These are phyloP conservation scores for Bombylius discolor DNA, from an alignment of 2,888 invertebrate genomes.

Conservation along the genomic window DNA sequence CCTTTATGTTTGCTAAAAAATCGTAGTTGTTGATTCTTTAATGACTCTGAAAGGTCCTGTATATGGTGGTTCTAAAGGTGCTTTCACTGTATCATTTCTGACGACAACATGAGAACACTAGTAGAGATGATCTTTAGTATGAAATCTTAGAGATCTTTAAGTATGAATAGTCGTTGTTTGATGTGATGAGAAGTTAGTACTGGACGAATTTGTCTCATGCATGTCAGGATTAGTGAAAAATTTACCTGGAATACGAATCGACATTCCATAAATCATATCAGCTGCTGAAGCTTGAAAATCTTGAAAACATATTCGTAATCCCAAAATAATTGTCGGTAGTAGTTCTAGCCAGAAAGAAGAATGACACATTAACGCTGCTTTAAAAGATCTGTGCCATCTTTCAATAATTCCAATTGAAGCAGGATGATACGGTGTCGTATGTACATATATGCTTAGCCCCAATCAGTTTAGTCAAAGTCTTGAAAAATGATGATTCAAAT, in stretches of 20 bases:
- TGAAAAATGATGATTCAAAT: slow-evolving; percentile 5
- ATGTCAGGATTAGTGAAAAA: slow-evolving; percentile 14
- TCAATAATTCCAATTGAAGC: slow-evolving; percentile 17
- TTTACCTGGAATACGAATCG: slow-evolving; percentile 18
- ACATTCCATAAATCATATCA: slow-evolving; percentile 23
- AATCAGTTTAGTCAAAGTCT: background rate
- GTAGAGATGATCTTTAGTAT: too few relatives aligned
- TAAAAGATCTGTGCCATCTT: slow-evolving; percentile 30
- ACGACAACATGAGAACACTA: slow-evolving; percentile 12
- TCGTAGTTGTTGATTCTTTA: background rate
- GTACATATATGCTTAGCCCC: background rate
- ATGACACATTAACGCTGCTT: slow-evolving; percentile 25
- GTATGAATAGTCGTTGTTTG: slow-evolving; percentile 3
- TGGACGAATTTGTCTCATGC: slow-evolving; percentile 9
- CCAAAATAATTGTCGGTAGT: slow-evolving; percentile 25
- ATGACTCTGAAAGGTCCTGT: slow-evolving; percentile 17
- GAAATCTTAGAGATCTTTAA: too few relatives aligned
- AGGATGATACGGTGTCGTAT: slow-evolving; percentile 7
- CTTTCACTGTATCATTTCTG: slow-evolving; percentile 5
- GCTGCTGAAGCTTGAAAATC: slow-evolving; percentile 22
- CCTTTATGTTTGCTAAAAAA: background rate
- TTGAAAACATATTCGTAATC: slow-evolving; percentile 20
- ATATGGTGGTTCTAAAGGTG: slow-evolving; percentile 17
- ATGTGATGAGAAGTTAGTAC: slow-evolving; percentile 10
- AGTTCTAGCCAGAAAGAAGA: slow-evolving; percentile 19